Evolutionary conservation across 2,797 vertebrate genomes (phyloP), one percentile per base, ranked within the genome.

Genomic region (Gorsachius magnificus): DNA sequence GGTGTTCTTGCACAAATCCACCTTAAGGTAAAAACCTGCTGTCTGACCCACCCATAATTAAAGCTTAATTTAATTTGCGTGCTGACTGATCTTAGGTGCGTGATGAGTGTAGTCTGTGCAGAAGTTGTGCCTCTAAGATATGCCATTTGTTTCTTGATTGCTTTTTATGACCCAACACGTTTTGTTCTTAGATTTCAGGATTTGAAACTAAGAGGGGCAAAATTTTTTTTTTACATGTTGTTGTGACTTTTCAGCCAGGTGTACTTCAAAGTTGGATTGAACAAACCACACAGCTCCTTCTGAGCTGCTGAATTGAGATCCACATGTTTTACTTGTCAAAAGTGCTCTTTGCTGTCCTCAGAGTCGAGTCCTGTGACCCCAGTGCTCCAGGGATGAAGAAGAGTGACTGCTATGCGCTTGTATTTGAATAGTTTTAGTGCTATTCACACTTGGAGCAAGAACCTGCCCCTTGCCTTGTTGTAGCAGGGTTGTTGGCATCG

Each of bases 351-450:
- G 10, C 53, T 83, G 36, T 72, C 46, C 35, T 92, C 14, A 8
- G n/a, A 71, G 46, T 58, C 0, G 1, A 51, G 54, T 81, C 41
- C 29, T 68, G 29, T 0, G 0, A 14, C 45, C 1, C 45, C 1
- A 3, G 11, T 58, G 61, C 54, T 92, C 63, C 54, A 65, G 12
- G 25, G 58, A 28, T 69, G 51, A 71, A 82, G 8, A n/a, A 33
- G 16, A 60, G 5, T 56, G 11, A 41, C 35, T 60, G 10, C 25
- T 71, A 1, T 18, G 9, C 4, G 22, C 65, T 93, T 3, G 2
- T 57, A 12, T 48, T 69, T 86, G 29, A 58, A 50, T 51, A 71
- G 41, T 48, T 80, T 89, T 45, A 54, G 41, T 31, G 20, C 26
- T 69, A 0, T 41, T 88, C 24, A 33, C 45, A 11, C 43, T 61